phyloP scores from a whole-genome alignment of 2,113 vertebrate genomes.

The Nannobrachium achirus region DNA sequence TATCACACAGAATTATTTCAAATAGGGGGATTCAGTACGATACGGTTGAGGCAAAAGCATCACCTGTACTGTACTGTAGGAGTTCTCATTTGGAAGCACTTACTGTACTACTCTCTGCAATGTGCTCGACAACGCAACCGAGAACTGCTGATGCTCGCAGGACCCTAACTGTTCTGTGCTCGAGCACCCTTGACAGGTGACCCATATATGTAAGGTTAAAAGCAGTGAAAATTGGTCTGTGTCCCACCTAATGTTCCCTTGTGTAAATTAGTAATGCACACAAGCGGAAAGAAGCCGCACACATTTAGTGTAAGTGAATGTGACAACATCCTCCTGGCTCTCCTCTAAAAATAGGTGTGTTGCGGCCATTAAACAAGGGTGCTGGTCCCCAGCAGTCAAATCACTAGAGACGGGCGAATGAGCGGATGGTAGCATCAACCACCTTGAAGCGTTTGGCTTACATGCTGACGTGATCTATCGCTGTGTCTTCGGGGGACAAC shows the following conservation, averaged over 20 bases:
- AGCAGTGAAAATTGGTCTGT: slow-evolving; percentile 22
- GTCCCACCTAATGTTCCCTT: slow-evolving; percentile 23
- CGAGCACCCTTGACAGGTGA: slow-evolving; percentile 33
- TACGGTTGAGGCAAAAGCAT: slow-evolving; percentile 28
- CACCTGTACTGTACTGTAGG: not conserved
- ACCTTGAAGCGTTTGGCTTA: too few species aligned
- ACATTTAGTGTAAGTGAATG: slow-evolving; percentile 28
- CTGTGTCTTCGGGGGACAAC: too few species aligned
- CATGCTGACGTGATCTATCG: too few species aligned
- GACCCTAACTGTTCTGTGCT: slow-evolving; percentile 17
- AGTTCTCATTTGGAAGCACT: slow-evolving; percentile 30
- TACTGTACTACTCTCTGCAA: slow-evolving; percentile 10
- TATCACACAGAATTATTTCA: slow-evolving; percentile 32
- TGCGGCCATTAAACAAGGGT: slow-evolving; percentile 31
- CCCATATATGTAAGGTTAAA: slow-evolving; percentile 44
- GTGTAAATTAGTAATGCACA: slow-evolving; percentile 25
- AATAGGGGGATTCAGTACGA: slow-evolving; percentile 12
- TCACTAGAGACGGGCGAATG: not conserved
- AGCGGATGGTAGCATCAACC: not conserved
- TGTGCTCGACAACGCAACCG: slow-evolving; percentile 16
- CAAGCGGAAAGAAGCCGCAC: not conserved
- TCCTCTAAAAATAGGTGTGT: slow-evolving; percentile 44
- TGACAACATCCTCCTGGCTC: slow-evolving; percentile 26
- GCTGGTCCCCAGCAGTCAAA: slow-evolving; percentile 23
- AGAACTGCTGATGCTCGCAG: slow-evolving; percentile 13